phyloP scores from a whole-genome alignment of 2,113 vertebrate species.

The Nicator chloris region DNA sequence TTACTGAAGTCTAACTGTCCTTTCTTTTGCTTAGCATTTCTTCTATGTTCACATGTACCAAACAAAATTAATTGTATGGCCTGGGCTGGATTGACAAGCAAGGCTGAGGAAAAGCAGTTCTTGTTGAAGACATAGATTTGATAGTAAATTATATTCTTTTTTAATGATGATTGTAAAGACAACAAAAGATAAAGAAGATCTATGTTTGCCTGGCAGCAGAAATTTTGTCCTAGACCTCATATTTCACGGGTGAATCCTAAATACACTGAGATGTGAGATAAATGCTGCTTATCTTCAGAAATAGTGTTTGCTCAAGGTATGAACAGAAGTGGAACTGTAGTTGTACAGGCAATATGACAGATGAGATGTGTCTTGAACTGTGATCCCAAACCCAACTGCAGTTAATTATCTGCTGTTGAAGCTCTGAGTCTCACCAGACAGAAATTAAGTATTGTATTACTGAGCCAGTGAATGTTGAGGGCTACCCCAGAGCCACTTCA shows the following conservation, averaged over 20 bases:
- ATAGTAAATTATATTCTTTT: background rate
- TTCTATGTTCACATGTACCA: background rate
- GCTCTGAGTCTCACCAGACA: background rate
- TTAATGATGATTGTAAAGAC: background rate
- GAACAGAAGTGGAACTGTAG: background rate
- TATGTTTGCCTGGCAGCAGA: background rate
- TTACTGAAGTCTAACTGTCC: background rate
- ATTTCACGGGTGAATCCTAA: background rate
- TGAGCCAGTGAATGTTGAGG: accelerated
- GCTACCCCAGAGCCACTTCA: background rate
- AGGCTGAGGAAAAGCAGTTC: background rate
- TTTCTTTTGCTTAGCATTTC: background rate
- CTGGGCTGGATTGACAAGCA: background rate
- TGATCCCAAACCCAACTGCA: background rate
- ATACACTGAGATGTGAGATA: background rate
- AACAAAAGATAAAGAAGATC: background rate
- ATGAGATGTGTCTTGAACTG: background rate
- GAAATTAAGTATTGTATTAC: background rate
- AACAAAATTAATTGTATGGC: background rate
- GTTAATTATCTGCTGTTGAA: background rate
- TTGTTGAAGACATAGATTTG: background rate
- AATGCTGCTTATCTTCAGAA: background rate
- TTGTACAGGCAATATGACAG: background rate
- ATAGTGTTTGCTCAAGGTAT: background rate
- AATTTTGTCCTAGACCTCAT: background rate